Evolutionary conservation across 2,888 invertebrate species (phyloP), one percentile per base, ranked within the genome.

Genomic region (Invenusta paracnida): DNA sequence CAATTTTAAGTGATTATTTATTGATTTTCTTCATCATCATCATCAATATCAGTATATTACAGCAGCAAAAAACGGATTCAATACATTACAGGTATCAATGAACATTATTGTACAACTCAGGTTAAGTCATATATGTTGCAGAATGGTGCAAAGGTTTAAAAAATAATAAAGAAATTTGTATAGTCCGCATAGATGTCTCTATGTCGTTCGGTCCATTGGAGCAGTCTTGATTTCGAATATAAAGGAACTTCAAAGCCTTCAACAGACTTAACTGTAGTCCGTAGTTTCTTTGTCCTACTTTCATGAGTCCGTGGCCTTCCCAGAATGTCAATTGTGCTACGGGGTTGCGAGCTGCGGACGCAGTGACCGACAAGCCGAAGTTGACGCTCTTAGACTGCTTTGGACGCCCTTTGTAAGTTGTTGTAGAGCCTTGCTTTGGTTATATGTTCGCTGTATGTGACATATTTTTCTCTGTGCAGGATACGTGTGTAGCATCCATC

Each of bases 401-500:
- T 73, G 5, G 73, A 73, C 23, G 23, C 73, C 23, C 23, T 73
- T 25, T 73, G 73, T 2, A 73, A 23, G 73, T 23, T 73, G 73
- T 23, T 25, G 73, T 73, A 73, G 73, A 73, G 73, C 23, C 11
- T 73, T 13, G 73, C 73, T 2, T 73, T 73, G 73, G 73, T 73
- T 5, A 73, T 73, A 73, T 73, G 73, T 5, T 73, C 73, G 2
- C 73, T 73, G 23, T 73, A 73, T 2, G 11, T 73, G 73, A 73
- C 23, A 73, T 73, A 13, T 73, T 73, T 73, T 13, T 5, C 73
- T 73, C 73, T 73, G 73, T 23, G 23, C 23, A 73, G 73, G 73
- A 73, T 5, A 73, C 73, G 17, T 13, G 73, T 73, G 73, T 73
- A 73, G 73, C 73, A 73, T 13, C 73, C 73, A 73, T 73, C 73